A percentile compares a stretch with the other conserved stretches of the same genome.
phyloP scores from a whole-genome alignment of 2,888 invertebrate genomes.

The Sphecodes monilicornis region DNA sequence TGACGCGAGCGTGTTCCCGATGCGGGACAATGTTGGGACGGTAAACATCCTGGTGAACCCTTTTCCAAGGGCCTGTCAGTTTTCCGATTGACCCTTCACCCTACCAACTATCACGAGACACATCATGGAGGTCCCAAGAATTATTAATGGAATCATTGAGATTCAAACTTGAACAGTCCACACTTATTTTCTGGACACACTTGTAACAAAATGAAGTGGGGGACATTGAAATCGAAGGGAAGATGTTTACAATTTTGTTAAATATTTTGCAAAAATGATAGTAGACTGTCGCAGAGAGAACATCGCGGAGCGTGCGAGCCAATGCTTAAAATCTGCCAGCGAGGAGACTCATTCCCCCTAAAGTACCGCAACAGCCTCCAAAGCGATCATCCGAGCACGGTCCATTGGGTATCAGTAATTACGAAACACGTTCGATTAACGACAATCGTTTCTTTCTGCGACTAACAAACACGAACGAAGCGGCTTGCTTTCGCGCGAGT shows the following conservation, averaged over 20 bases:
- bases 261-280: not conserved
- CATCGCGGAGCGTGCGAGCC: too few relatives aligned
- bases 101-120: not conserved
- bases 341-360: too few relatives aligned
- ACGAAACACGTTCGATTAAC: constrained; percentile 7
- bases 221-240: not conserved
- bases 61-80: constrained; percentile 21
- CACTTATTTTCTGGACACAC: too few relatives aligned
- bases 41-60: constrained; percentile 67
- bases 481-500: not conserved
- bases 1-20: constrained; percentile 82
- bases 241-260: not conserved
- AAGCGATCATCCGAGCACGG: not conserved
- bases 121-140: not conserved
- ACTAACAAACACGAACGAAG: not conserved
- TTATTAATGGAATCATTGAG: not conserved
- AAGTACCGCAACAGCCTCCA: not conserved
- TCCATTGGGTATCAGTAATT: not conserved
- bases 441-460: not conserved
- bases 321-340: too few relatives aligned
- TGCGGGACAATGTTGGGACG: constrained; percentile 73
- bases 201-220: too few relatives aligned
- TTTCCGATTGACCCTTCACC: constrained; percentile 29
- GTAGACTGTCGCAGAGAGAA: not conserved
- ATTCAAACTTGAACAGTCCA: not conserved